Evolutionary conservation across 2,113 vertebrate species (phyloP).

Genomic region (Drymodes brunneopygia): DNA sequence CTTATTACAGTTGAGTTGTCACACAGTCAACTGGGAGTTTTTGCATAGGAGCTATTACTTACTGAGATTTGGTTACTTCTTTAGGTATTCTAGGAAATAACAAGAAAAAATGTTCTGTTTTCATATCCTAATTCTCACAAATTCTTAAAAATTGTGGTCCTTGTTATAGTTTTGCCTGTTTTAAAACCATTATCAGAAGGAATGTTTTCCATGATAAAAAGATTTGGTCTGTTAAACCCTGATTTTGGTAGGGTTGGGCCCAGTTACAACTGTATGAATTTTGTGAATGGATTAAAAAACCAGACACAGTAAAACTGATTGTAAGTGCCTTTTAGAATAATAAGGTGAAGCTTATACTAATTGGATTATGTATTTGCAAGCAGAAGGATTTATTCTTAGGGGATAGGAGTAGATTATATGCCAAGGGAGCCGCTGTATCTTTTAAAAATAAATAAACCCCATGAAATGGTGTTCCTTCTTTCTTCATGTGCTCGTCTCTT

Average conservation of each 20-base stretch:
- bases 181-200: neutral
- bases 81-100: neutral
- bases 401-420: neutral
- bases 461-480: neutral
- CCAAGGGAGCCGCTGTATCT: neutral
- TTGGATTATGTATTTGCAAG: neutral
- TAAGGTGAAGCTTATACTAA: neutral
- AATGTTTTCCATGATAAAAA: neutral
- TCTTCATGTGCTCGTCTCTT: neutral
- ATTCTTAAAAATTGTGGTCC: neutral
- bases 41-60: neutral
- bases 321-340: neutral
- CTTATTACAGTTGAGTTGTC: neutral
- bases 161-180: neutral
- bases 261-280: neutral
- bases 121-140: neutral
- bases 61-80: neutral
- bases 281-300: neutral
- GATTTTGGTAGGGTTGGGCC: neutral
- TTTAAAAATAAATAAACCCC: neutral
- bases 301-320: neutral
- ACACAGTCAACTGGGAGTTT: neutral
- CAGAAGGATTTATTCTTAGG: neutral
- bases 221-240: neutral
- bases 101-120: neutral